These are phyloP conservation scores for Oryzias melastigma DNA, from an alignment of 2,113 vertebrate species.

Conservation along the genomic window DNA sequence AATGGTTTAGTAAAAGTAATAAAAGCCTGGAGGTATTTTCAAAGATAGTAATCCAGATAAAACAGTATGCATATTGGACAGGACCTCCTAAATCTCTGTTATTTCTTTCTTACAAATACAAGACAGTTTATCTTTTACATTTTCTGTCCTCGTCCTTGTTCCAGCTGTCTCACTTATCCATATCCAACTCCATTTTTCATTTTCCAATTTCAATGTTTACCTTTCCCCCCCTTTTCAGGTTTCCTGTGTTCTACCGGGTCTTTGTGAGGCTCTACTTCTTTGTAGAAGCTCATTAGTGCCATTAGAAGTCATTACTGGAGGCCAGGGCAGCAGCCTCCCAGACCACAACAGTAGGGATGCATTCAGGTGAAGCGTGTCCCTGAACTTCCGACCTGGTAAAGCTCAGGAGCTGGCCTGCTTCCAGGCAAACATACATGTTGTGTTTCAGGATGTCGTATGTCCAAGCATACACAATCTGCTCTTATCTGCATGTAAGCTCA, in stretches of 20 bases:
- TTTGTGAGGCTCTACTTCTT: slow-evolving; percentile 36
- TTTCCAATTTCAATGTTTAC: slow-evolving; percentile 40
- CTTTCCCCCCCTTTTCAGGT: slow-evolving; percentile 3
- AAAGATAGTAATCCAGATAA: slow-evolving; percentile 2
- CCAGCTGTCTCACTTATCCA: slow-evolving; percentile 23
- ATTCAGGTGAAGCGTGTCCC: slow-evolving; percentile 54
- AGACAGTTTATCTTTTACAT: not conserved
- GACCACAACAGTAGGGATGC: slow-evolving; percentile 45
- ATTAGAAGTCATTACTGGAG: slow-evolving; percentile 63
- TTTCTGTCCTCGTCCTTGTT: not conserved
- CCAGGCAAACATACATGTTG: not conserved
- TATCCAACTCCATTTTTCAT: slow-evolving; percentile 28
- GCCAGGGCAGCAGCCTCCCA: slow-evolving; percentile 60
- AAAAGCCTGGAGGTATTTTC: not conserved
- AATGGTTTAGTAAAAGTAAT: not conserved
- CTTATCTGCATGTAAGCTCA: slow-evolving; percentile 23
- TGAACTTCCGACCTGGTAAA: slow-evolving; percentile 48
- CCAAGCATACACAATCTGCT: slow-evolving; percentile 6
- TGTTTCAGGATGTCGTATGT: slow-evolving; percentile 3
- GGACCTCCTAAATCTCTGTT: not conserved
- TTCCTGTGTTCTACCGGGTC: slow-evolving; percentile 4
- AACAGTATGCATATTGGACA: not conserved
- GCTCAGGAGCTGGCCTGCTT: slow-evolving; percentile 12
- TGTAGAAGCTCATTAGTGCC: slow-evolving; percentile 60
- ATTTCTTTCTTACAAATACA: not conserved